These are phyloP conservation scores for Shinisaurus crocodilurus DNA, from an alignment of 2,113 vertebrate species.

Conservation along the genomic window DNA sequence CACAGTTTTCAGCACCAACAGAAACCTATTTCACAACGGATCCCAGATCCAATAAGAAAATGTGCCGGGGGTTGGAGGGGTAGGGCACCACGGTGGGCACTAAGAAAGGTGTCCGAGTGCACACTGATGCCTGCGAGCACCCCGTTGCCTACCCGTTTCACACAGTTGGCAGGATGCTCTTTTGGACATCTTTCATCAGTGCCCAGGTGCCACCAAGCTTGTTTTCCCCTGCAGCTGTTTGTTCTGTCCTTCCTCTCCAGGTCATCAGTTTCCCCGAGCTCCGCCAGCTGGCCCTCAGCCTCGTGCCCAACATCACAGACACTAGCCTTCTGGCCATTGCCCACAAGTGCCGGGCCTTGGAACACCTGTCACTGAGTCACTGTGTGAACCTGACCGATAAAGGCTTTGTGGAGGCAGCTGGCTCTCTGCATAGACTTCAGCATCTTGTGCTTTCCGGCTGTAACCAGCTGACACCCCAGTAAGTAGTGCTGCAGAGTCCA, in stretches of 20 bases:
- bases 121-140: too few species aligned
- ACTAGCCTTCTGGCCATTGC: conserved; percentile 78
- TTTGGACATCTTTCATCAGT: neutral
- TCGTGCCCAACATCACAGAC: conserved; percentile 81
- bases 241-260: conserved; percentile 48
- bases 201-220: neutral
- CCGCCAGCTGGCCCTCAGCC: conserved; percentile 79
- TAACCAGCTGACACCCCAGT: conserved; percentile 82
- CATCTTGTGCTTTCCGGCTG: conserved; percentile 84
- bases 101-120: too few species aligned
- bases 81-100: too few species aligned
- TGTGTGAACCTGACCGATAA: conserved; percentile 80
- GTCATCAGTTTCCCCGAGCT: conserved; percentile 80
- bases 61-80: too few species aligned
- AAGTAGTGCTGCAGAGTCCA: conserved; percentile 55
- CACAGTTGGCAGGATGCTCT: neutral
- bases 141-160: too few species aligned
- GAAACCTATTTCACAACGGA: too few species aligned
- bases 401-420: conserved; percentile 75
- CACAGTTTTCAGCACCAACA: too few species aligned
- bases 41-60: too few species aligned
- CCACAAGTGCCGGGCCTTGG: conserved; percentile 81
- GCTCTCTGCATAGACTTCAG: conserved; percentile 77
- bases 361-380: conserved; percentile 78
- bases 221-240: neutral